A percentile compares a stretch with the other conserved stretches of the same genome.
Conservation (phyloP, 2,888 invertebrate species). For the Cryptus armator region DNA sequence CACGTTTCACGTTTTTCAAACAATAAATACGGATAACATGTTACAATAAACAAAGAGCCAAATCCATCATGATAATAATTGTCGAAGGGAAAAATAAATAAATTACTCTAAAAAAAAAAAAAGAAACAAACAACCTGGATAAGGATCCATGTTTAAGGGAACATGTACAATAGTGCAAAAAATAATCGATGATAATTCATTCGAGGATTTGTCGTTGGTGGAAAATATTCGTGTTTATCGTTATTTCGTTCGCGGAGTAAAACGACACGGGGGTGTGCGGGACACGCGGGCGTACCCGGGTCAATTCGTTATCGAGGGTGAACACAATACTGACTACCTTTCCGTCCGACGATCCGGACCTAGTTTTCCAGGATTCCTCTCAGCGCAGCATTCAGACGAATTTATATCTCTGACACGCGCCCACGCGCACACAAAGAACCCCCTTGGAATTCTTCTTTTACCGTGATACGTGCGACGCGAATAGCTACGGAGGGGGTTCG, state of each 20-base stretch:
- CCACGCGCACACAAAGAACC: not conserved
- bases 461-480: slow-evolving; percentile 21
- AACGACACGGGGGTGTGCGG: slow-evolving; percentile 4
- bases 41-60: not conserved
- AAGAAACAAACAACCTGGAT: not conserved
- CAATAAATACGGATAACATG: not conserved
- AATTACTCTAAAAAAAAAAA: not conserved
- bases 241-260: slow-evolving; percentile 27
- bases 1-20: slow-evolving; percentile 22
- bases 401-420: slow-evolving; percentile 21
- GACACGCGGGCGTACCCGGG: slow-evolving; percentile 35
- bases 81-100: not conserved
- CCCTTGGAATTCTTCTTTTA: slow-evolving; percentile 1
- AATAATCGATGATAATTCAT: not conserved
- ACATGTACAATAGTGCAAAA: not conserved
- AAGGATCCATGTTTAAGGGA: not conserved
- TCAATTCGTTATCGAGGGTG: slow-evolving; percentile 35
- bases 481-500: not conserved
- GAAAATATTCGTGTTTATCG: not conserved
- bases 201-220: not conserved
- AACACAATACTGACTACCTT: slow-evolving; percentile 26
- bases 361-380: slow-evolving; percentile 2
- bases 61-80: not conserved
- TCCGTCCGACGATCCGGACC: slow-evolving; percentile 7
- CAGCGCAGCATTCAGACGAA: slow-evolving; percentile 22